A percentile compares a stretch with the other conserved stretches of the same genome.
Conservation (phyloP, 2,113 vertebrate species). For the Dasyprocta punctata region DNA sequence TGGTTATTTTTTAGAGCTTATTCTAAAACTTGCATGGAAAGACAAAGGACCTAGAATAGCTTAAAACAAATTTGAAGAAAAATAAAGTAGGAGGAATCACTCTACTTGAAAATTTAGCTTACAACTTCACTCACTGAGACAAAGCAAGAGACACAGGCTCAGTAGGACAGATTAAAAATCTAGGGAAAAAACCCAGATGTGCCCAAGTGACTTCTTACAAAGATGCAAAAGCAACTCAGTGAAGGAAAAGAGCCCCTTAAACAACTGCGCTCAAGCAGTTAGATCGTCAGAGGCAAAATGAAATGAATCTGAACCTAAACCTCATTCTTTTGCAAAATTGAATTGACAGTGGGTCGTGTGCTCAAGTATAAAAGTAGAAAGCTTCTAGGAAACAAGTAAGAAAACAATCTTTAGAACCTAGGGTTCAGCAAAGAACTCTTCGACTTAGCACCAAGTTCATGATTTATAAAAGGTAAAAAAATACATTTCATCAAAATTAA, state of each 20-base stretch:
- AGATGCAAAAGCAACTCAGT: background rate
- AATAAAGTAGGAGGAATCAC: background rate
- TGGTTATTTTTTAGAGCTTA: background rate
- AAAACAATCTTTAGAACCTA: background rate
- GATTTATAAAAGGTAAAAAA: background rate
- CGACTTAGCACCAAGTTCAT: background rate
- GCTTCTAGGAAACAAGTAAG: background rate
- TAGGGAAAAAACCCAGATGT: background rate
- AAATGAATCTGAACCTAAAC: background rate
- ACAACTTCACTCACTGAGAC: background rate
- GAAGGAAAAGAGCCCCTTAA: background rate
- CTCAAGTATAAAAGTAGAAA: background rate
- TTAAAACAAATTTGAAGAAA: background rate
- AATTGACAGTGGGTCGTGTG: background rate
- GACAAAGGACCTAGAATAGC: background rate
- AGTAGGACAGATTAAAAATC: background rate
- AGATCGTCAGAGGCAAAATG: background rate
- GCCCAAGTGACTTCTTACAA: background rate
- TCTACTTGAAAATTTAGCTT: background rate
- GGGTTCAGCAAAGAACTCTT: background rate
- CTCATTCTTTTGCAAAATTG: background rate
- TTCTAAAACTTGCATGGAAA: background rate
- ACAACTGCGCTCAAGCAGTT: background rate
- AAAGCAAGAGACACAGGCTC: background rate
- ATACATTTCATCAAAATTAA: background rate